These are phyloP conservation scores for Rhabdomys dilectus DNA, from an alignment of 2,113 vertebrate genomes.

Conservation along the genomic window DNA sequence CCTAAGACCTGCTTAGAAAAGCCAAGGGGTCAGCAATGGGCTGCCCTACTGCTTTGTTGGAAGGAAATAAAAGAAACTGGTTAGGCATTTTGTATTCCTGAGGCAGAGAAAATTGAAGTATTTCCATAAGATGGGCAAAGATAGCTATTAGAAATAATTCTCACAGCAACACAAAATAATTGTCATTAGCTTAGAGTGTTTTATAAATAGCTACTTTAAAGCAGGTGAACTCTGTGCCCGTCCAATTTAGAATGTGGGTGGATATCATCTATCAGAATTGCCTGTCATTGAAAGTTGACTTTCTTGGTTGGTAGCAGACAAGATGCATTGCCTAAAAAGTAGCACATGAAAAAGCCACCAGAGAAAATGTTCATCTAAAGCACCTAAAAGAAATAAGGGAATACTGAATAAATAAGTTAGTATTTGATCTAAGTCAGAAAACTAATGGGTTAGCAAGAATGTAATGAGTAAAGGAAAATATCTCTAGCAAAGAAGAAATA, in stretches of 20 bases:
- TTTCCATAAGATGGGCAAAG: neutral
- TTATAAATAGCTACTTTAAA: neutral
- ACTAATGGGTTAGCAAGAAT: neutral
- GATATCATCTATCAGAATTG: neutral
- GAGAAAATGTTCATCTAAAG: neutral
- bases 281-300: neutral
- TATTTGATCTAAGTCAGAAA: slow-evolving; percentile 2
- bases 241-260: neutral
- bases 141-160: neutral
- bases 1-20: neutral
- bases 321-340: neutral
- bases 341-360: neutral
- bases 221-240: neutral
- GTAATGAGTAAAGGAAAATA: neutral
- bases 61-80: neutral
- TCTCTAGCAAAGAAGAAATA: neutral
- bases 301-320: neutral
- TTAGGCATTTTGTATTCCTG: neutral
- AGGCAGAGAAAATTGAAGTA: neutral
- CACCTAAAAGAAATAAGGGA: neutral
- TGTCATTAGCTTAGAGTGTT: slow-evolving; percentile 15
- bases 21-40: neutral
- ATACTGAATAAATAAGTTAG: neutral
- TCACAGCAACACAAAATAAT: neutral
- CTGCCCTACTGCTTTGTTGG: neutral